Evolutionary conservation across 2,888 invertebrate genomes (phyloP).

Genomic region (Neoaliturus tenellus): DNA sequence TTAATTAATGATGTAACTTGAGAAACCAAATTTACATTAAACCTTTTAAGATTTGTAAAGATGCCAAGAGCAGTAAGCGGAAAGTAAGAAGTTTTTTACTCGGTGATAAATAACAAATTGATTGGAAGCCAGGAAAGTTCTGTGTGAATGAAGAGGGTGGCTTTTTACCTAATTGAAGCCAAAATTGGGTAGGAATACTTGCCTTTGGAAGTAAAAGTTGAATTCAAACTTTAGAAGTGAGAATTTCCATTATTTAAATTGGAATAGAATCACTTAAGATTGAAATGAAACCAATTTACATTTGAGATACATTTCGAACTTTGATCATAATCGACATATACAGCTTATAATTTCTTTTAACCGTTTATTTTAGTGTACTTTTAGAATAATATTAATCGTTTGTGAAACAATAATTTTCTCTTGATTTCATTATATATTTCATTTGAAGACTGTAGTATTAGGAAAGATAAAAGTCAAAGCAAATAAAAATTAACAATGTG

Average conservation of each 20-base stretch:
- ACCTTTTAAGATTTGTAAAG: background rate
- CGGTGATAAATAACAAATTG: slow-evolving; percentile 22
- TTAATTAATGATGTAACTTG: background rate
- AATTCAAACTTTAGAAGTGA: background rate
- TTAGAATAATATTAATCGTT: too few species aligned
- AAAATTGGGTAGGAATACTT: background rate
- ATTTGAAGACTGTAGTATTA: too few species aligned
- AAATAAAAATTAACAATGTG: too few species aligned
- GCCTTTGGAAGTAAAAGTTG: background rate
- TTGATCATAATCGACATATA: too few species aligned
- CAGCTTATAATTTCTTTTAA: too few species aligned
- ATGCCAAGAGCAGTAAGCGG: background rate
- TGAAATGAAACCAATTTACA: background rate
- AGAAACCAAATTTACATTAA: background rate
- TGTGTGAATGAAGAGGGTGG: slow-evolving; percentile 1
- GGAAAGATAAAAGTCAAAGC: too few species aligned
- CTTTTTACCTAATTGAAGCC: slow-evolving; percentile 20
- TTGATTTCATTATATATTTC: too few species aligned
- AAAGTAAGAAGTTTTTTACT: background rate
- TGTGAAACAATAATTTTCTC: too few species aligned
- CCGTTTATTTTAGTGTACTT: too few species aligned
- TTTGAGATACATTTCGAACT: too few species aligned
- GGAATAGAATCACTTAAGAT: background rate
- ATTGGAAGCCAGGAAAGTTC: slow-evolving; percentile 9
- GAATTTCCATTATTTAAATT: slow-evolving; percentile 34